Percentiles rank a stretch among this genome's conserved stretches.
phyloP scores from a whole-genome alignment of 2,797 vertebrate species.

The Myoxocephalus aenaeus region DNA sequence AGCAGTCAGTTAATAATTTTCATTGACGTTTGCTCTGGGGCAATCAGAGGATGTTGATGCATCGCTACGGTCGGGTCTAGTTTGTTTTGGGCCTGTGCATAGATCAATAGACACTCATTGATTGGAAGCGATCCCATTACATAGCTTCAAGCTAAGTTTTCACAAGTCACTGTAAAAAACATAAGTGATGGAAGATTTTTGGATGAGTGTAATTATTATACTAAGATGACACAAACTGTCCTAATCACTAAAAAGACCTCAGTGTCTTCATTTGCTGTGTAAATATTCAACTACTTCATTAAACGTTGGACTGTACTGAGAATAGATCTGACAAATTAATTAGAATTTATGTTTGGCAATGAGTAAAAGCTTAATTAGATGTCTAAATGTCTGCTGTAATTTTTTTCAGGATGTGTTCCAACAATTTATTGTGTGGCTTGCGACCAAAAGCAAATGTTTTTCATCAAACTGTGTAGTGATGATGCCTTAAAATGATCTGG shows the following conservation, averaged over 20 bases:
- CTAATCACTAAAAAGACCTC: conserved; percentile 15
- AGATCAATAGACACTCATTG: conserved; percentile 72
- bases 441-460: conserved; percentile 54
- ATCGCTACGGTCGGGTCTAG: conserved; percentile 60
- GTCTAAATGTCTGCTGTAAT: conserved; percentile 49
- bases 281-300: conserved; percentile 38
- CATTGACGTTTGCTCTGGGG: conserved; percentile 67
- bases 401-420: conserved; percentile 59
- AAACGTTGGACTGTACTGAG: conserved; percentile 14
- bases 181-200: conserved; percentile 26
- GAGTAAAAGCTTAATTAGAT: conserved; percentile 61
- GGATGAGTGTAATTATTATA: conserved; percentile 6
- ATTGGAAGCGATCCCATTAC: conserved; percentile 65
- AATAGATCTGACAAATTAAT: conserved; percentile 6
- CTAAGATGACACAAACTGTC: background rate
- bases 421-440: conserved; percentile 58
- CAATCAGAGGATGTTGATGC: conserved; percentile 67
- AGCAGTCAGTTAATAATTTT: conserved; percentile 66
- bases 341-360: conserved; percentile 48
- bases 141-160: conserved; percentile 42
- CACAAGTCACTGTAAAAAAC: conserved; percentile 42
- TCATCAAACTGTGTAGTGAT: conserved; percentile 42
- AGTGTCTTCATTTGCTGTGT: conserved; percentile 18
- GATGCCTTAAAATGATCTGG: conserved; percentile 48
- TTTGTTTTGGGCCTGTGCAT: conserved; percentile 56